These are phyloP conservation scores for Chlamydotis undulata DNA, from an alignment of 2,113 vertebrate species.

Conservation along the genomic window DNA sequence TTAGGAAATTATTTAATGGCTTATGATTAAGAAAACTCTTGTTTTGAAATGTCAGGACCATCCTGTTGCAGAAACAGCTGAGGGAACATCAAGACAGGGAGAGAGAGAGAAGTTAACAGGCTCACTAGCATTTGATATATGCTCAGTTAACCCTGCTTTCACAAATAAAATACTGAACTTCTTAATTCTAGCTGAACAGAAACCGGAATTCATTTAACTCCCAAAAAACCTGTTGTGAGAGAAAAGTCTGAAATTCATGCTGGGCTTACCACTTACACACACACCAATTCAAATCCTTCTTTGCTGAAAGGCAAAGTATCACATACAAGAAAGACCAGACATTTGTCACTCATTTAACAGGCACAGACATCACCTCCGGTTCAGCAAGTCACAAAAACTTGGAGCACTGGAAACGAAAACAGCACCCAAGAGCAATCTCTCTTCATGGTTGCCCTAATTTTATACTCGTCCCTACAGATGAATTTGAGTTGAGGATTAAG, in stretches of 20 bases:
- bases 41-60: background rate
- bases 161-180: background rate
- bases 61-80: background rate
- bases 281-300: background rate
- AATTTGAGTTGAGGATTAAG: background rate
- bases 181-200: background rate
- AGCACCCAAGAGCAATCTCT: background rate
- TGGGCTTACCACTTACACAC: background rate
- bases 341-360: background rate
- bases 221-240: background rate
- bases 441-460: background rate
- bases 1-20: background rate
- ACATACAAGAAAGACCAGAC: background rate
- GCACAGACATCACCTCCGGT: background rate
- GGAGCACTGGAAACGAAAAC: background rate
- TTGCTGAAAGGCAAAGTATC: background rate
- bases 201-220: background rate
- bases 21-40: background rate
- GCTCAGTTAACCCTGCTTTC: background rate
- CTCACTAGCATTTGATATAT: background rate
- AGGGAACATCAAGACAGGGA: background rate
- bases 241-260: background rate
- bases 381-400: background rate
- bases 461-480: rapidly evolving
- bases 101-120: background rate